Percentiles rank a stretch among this genome's conserved stretches.
Conservation (phyloP, 2,888 invertebrate genomes). For the Thelaira solivaga region DNA sequence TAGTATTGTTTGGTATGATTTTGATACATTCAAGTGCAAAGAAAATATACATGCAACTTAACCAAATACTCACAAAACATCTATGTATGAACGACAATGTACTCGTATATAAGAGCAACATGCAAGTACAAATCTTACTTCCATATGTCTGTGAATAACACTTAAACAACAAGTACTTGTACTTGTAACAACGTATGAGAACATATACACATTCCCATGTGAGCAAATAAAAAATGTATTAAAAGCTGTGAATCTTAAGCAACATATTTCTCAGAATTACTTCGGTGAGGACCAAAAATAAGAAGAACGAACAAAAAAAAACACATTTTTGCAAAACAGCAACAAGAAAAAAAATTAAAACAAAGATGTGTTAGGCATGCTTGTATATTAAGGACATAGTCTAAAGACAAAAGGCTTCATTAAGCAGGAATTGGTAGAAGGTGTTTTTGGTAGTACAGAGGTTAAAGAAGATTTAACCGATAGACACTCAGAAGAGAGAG, state of each 20-base stretch:
- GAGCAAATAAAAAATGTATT: neutral
- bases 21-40: slow-evolving; percentile 61
- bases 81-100: too few relatives aligned
- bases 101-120: slow-evolving; percentile 51
- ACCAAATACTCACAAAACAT: slow-evolving; percentile 56
- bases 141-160: slow-evolving; percentile 51
- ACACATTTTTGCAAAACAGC: slow-evolving; percentile 25
- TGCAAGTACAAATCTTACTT: slow-evolving; percentile 46
- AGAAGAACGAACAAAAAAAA: neutral
- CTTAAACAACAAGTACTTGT: slow-evolving; percentile 40
- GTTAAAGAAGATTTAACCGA: slow-evolving; percentile 5
- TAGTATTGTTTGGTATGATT: slow-evolving; percentile 50
- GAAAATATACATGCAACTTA: slow-evolving; percentile 57
- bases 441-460: neutral
- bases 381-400: slow-evolving; percentile 35
- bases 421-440: neutral
- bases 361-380: slow-evolving; percentile 24
- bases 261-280: slow-evolving; percentile 43
- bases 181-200: slow-evolving; percentile 16
- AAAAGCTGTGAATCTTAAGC: slow-evolving; percentile 37
- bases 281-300: slow-evolving; percentile 10
- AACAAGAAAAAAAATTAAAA: neutral
- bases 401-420: neutral
- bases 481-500: neutral
- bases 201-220: neutral